Evolutionary conservation across 2,888 invertebrate species (phyloP).

Genomic region (Orthosia gothica): DNA sequence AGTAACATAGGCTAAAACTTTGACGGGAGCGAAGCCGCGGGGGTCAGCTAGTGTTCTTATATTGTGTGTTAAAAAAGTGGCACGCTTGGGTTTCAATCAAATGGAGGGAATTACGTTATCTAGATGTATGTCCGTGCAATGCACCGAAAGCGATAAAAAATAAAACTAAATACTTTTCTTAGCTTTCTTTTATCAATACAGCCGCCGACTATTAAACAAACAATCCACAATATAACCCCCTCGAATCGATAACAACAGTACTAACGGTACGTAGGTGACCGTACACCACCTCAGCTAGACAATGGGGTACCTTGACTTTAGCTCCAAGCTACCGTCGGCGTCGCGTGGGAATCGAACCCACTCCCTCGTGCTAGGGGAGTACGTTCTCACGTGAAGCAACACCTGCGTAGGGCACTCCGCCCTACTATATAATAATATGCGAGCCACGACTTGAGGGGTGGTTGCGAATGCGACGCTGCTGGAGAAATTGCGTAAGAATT

Average conservation of each 20-base stretch:
- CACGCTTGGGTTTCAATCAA: too few relatives aligned
- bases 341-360: conserved; percentile 60
- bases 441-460: conserved; percentile 39
- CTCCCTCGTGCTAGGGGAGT: conserved; percentile 64
- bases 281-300: conserved; percentile 31
- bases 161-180: too few relatives aligned
- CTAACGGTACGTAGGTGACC: conserved; percentile 41
- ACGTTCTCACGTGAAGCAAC: conserved; percentile 65
- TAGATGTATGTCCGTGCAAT: too few relatives aligned
- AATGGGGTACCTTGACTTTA: conserved; percentile 59
- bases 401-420: conserved; percentile 67
- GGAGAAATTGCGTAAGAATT: conserved; percentile 30
- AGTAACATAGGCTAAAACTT: too few relatives aligned
- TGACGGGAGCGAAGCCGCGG: too few relatives aligned
- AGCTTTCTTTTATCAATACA: conserved; percentile 1
- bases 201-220: neutral
- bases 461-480: neutral
- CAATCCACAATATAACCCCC: too few relatives aligned
- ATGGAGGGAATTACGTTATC: too few relatives aligned
- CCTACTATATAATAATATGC: conserved; percentile 52
- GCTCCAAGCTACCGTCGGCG: conserved; percentile 55
- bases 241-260: neutral
- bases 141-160: too few relatives aligned
- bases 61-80: too few relatives aligned
- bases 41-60: too few relatives aligned